phyloP scores from a whole-genome alignment of 2,888 invertebrate species.

The Platycheirus albimanus region DNA sequence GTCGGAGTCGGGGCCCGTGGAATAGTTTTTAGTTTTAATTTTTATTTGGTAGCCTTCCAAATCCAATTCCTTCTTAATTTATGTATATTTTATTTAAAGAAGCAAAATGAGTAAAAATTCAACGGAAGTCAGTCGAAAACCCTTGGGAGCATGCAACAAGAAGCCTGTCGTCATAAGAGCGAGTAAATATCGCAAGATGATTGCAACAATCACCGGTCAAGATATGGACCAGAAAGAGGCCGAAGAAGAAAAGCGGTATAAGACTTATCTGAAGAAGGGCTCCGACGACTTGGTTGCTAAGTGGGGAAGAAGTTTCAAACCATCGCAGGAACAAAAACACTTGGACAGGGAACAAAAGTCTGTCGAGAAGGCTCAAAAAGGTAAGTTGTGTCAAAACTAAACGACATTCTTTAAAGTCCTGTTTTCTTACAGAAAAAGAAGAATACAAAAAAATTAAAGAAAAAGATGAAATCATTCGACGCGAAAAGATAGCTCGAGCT shows the following conservation, averaged over 20 bases:
- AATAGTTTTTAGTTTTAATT: constrained; percentile 3
- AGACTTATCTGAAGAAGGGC: constrained; percentile 81
- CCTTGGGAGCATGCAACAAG: constrained; percentile 48
- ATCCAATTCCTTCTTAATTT: not conserved
- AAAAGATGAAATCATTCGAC: constrained; percentile 77
- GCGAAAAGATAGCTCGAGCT: constrained; percentile 79
- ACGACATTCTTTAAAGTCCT: not conserved
- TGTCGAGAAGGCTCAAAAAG: constrained; percentile 69
- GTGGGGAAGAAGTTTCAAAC: constrained; percentile 81
- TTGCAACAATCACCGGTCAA: constrained; percentile 18
- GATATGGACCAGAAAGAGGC: constrained; percentile 66
- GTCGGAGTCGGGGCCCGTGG: not conserved
- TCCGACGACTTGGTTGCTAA: constrained; percentile 82
- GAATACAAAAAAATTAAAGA: constrained; percentile 73
- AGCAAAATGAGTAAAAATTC: constrained; percentile 48
- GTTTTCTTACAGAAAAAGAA: constrained; percentile 31
- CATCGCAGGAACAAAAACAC: constrained; percentile 75
- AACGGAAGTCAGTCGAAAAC: constrained; percentile 30
- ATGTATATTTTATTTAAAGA: constrained; percentile 17
- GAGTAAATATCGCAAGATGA: constrained; percentile 55
- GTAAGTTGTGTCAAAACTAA: constrained; percentile 46
- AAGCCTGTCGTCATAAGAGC: constrained; percentile 56
- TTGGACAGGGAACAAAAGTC: constrained; percentile 73
- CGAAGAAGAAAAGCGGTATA: constrained; percentile 81
- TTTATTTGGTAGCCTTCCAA: constrained; percentile 2